Evolutionary conservation across 1,140 invertebrate species (phyloP).

Genomic region (Atta colombica): DNA sequence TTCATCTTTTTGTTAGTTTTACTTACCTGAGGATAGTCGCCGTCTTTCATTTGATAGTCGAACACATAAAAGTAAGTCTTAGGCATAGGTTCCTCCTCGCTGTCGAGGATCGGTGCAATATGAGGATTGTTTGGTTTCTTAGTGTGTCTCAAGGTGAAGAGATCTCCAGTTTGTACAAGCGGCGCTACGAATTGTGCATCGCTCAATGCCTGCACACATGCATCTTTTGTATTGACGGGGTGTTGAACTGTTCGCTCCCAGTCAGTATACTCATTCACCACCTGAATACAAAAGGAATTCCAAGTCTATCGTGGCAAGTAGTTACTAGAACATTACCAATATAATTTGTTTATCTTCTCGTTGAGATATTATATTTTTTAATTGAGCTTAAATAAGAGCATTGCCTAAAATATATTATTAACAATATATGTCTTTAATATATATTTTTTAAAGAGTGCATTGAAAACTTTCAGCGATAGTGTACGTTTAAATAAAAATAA

Average conservation of each 20-base stretch:
- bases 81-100: conserved; percentile 86
- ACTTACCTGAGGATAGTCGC: conserved; percentile 94
- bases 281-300: conserved; percentile 76
- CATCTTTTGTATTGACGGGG: conserved; percentile 96
- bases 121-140: conserved; percentile 81
- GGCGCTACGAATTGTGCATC: conserved; percentile 97
- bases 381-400: background rate
- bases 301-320: background rate
- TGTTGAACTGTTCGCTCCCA: conserved; percentile 97
- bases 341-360: background rate
- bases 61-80: conserved; percentile 97
- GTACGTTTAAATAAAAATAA: no score
- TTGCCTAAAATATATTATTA: background rate
- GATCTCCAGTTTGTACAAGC: conserved; percentile 93
- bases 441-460: background rate
- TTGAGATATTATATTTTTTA: background rate
- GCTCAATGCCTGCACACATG: conserved; percentile 96
- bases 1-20: background rate
- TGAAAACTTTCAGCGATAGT: no score
- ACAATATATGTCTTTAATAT: background rate
- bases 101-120: conserved; percentile 80
- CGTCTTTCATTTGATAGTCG: conserved; percentile 96
- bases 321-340: background rate
- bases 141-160: conserved; percentile 88
- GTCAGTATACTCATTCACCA: conserved; percentile 98